Base-by-base conservation (phyloP, 1,140 invertebrate genomes). In the Trichogramma pretiosum region DNA sequence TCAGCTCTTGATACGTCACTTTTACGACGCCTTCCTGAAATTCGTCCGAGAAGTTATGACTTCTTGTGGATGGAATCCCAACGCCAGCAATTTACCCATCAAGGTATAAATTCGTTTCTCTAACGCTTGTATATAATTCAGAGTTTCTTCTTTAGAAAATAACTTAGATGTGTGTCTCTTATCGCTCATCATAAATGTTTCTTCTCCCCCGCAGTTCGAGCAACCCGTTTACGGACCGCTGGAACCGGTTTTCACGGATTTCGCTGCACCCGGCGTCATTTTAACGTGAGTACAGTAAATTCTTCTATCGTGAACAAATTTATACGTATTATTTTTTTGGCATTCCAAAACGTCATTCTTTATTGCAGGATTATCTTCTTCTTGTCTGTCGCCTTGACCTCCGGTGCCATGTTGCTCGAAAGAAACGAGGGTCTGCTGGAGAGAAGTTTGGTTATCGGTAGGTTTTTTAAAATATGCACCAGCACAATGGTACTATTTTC, bases 221-320 rank as follows among this genome's bases (percentile, higher is more conserved):
- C 67, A 80, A n/a, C 91, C 93, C 3, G 80, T 96, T 38, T 96
- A 93, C 65, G 93, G 92, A 16, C 75, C 80, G n/a, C 65, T 72
- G 35, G 73, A 85, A 50, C 88, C 90, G 1, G 89, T 87, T 56
- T 94, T 95, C 61, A 93, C 89, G 1, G 88, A 95, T 63, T 97
- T 96, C 62, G 92, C 93, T 56, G 91, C 91, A 4, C 92, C 92
- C 16, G 92, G 93, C 52, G 82, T 96, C 34, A 92, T 95, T 56
- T 68, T 95, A 52, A 93, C 85, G 86, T 90, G 69, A 80, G 78
- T 68, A 26, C 24, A 37, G 14, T 5, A n/a, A 36, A 26, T 35
- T 22, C 11, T 26, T 33, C 9, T 37, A 38, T 26, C 46, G n/a
- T n/a, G n/a, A n/a, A n/a, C n/a, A 13, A 32, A 11, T 26, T 18